Conservation (phyloP, 2,888 invertebrate genomes). For the Sepioteuthis lessoniana region DNA sequence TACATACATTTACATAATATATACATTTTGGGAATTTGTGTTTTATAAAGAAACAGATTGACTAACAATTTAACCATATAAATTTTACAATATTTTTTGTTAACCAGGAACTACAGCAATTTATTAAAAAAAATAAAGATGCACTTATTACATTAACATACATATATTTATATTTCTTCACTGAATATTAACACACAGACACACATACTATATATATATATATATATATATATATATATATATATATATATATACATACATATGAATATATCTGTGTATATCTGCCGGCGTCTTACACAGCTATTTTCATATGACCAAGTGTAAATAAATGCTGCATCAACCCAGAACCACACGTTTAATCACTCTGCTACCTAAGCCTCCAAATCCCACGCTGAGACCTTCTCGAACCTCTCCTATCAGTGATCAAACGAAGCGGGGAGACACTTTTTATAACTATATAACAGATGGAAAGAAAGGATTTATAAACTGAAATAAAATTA, state of each 20-base stretch:
- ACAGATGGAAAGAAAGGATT: neutral
- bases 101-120: neutral
- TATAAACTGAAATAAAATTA: neutral
- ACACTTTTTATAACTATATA: neutral
- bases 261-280: neutral
- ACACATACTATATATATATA: neutral
- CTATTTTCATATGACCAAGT: neutral
- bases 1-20: neutral
- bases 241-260: neutral
- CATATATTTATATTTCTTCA: neutral
- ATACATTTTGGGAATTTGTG: neutral
- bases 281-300: neutral
- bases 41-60: neutral
- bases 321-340: neutral
- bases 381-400: neutral
- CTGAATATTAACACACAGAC: neutral
- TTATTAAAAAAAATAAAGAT: neutral
- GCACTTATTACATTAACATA: neutral
- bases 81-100: neutral
- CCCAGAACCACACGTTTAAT: conserved; percentile 33
- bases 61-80: neutral
- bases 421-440: neutral
- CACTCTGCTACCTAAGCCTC: conserved; percentile 1
- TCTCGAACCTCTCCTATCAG: neutral
- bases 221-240: neutral